phyloP scores from a whole-genome alignment of 2,888 invertebrate species.

The Cantharis rustica region DNA sequence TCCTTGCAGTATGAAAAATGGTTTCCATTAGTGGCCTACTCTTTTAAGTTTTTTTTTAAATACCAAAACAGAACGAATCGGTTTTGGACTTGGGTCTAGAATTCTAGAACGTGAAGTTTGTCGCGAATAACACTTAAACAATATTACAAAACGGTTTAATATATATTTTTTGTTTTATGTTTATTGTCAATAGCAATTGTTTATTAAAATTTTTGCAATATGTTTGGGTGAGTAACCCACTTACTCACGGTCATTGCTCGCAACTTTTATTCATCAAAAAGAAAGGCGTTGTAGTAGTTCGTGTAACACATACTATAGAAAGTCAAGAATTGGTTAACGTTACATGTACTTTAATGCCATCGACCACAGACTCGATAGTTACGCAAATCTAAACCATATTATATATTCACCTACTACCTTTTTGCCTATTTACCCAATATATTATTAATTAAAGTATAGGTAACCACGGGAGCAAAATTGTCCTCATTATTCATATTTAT shows the following conservation, averaged over 20 bases:
- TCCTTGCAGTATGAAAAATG: neutral
- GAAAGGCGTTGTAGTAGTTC: slow-evolving; percentile 37
- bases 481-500: too few relatives aligned
- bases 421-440: too few relatives aligned
- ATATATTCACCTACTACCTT: neutral
- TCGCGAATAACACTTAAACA: too few relatives aligned
- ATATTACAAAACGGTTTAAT: neutral
- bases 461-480: too few relatives aligned
- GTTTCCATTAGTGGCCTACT: neutral
- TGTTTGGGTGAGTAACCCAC: slow-evolving; percentile 41
- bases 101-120: neutral
- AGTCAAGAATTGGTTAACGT: slow-evolving; percentile 40
- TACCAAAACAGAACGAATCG: neutral
- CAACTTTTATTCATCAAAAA: slow-evolving; percentile 36
- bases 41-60: neutral
- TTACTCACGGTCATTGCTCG: slow-evolving; percentile 43
- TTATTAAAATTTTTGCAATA: slow-evolving; percentile 11
- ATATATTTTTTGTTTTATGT: neutral
- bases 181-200: neutral
- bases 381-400: slow-evolving; percentile 10
- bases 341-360: slow-evolving; percentile 16
- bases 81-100: neutral
- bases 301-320: slow-evolving; percentile 22
- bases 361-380: slow-evolving; percentile 9
- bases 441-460: too few relatives aligned